Percentiles rank a stretch among this genome's conserved stretches.
Evolutionary conservation across 92 coral and sea anemone genomes (phyloP).

Genomic region (Epizoanthus stellaris): DNA sequence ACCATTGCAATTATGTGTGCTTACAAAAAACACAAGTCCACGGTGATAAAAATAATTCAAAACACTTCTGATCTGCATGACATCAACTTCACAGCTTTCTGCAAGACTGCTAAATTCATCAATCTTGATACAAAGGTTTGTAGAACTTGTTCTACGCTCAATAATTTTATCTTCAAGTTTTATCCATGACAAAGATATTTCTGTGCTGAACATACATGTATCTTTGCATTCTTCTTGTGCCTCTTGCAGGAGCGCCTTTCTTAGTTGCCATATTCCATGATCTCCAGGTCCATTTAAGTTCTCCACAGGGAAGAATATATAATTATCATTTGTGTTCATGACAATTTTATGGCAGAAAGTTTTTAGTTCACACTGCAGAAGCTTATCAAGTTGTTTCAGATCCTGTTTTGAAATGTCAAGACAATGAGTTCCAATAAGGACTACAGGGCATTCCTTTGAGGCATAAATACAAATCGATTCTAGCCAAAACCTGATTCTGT

Average conservation of each 20-base stretch:
- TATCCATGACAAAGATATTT: background rate
- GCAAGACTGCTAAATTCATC: background rate
- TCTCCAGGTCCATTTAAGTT: background rate
- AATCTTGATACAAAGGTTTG: background rate
- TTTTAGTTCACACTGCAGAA: background rate
- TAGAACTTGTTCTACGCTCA: background rate
- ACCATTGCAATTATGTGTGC: background rate
- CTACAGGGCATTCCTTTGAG: background rate
- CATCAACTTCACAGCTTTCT: background rate
- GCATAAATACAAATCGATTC: background rate
- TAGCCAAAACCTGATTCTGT: conserved; percentile 12
- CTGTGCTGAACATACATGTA: background rate
- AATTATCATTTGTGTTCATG: background rate
- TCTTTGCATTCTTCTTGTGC: background rate
- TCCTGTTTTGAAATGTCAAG: background rate
- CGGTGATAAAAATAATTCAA: background rate
- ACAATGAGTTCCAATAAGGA: conserved; percentile 15
- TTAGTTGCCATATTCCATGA: background rate
- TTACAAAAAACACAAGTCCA: background rate
- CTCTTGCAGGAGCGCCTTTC: background rate
- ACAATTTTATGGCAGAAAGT: background rate
- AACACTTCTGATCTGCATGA: background rate
- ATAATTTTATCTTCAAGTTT: conserved; percentile 5
- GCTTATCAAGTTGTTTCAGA: background rate
- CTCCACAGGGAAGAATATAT: conserved; percentile 10